These are phyloP conservation scores for Camelus bactrianus DNA, from an alignment of 2,113 vertebrate genomes.

Conservation along the genomic window DNA sequence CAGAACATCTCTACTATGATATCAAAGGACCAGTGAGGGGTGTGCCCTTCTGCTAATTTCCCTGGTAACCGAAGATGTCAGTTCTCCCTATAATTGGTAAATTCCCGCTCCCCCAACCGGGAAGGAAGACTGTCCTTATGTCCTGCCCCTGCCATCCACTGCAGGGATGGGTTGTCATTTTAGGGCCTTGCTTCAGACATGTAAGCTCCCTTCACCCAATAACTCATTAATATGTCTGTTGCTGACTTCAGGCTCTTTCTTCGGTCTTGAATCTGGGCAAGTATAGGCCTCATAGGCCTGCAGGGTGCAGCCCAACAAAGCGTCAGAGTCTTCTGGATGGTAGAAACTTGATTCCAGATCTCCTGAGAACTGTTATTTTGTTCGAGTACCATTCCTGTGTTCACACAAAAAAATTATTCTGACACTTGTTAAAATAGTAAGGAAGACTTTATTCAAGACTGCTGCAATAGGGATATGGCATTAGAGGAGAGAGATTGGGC, in stretches of 20 bases:
- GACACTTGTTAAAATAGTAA: slow-evolving; percentile 15
- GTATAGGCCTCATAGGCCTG: neutral
- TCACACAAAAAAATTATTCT: neutral
- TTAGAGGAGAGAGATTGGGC: neutral
- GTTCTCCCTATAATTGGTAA: neutral
- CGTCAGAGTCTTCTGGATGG: neutral
- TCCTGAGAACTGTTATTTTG: neutral
- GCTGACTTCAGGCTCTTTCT: neutral
- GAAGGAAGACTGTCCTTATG: neutral
- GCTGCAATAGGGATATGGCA: neutral
- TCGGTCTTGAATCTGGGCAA: neutral
- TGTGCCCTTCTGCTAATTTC: neutral
- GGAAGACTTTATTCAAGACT: neutral
- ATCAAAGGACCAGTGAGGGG: neutral
- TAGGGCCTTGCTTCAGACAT: neutral
- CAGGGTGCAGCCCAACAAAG: neutral
- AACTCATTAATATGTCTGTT: neutral
- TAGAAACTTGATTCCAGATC: neutral
- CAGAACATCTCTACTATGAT: neutral
- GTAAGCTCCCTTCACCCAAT: neutral
- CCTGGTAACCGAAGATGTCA: neutral
- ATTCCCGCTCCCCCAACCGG: neutral
- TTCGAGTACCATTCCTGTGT: neutral
- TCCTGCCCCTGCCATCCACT: neutral
- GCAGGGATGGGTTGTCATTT: neutral